Evolutionary conservation across 2,888 invertebrate genomes (phyloP), one percentile per base, ranked within the genome.

Genomic region (Trypoxylon attenuatum): DNA sequence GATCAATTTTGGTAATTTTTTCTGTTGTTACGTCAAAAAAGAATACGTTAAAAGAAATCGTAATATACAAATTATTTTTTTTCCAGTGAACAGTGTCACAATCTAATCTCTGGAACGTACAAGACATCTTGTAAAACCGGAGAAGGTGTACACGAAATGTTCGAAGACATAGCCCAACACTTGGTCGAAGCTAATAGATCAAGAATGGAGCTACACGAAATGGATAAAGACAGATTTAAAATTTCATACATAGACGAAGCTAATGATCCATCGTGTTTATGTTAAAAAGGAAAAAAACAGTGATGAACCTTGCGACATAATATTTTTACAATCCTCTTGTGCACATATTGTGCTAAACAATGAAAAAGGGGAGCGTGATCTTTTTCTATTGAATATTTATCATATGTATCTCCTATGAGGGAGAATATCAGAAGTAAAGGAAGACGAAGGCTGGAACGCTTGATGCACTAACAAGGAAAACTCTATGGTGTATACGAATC

Each of bases 121-220:
- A 95, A 94, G 87, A 96, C 96, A 15, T 96, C 96, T 2, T 97
- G 97, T 86, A 96, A 94, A 87, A 93, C 93, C 49, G 94, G 95
- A 1, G 92, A 92, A 81, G 96, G 96, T 4, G 90, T 97, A 18
- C 94, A 95, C 69, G 94, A 96, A 85, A 97, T 97, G 97, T 97
- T 97, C 85, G 89, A 91, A 41, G 96, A 96, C 79, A 96, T 97
- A 84, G 95, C 96, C 6, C 89, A 90, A 59, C 94, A 94, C 75
- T 87, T 96, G 63, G 92, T 94, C 0, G 93, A 93, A 77, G 91
- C 93, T 19, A 96, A 94, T 82, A 89, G 95, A 76, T 94, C 95
- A n/a, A 90, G 93, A 78, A 91, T 95, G 87, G 95, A 95, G 78
- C 88, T 96, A 49, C 94, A 95, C 80, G 91, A 92, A 5, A 89